Evolutionary conservation across 1,140 invertebrate species (phyloP), one percentile per base, ranked within the genome.

Genomic region (Dendrolimus kikuchii): DNA sequence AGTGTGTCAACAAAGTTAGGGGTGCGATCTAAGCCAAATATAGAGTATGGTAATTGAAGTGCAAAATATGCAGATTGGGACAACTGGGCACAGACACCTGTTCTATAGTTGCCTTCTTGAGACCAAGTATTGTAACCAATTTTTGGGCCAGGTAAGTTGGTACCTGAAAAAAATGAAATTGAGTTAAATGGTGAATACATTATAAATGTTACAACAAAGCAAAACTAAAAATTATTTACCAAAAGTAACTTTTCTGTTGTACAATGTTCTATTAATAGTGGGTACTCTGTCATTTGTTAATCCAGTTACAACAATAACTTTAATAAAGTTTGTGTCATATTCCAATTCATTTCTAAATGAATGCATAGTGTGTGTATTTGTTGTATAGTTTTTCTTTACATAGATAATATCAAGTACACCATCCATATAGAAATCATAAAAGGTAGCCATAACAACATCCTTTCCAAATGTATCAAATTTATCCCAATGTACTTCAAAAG

Each of bases 1-100:
- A 99, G 82, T 43, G 90, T 92, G 79, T 99, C 98, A 2, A 99
- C 94, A 88, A 99, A 99, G 86, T 99, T 99, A 4, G 98, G 98
- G 23, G 97, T 98, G 57, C 96, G 92, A 8, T 98, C 98, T 4
- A 99, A 88, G 5, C 98, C 98, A 86, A 99, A 99, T 44, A 98
- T 93, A 0, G 93, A 94, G 78, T 97, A 99, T 0, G 98, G 98
- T 44, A 98, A 83, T 83, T 98, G 96, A 8, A 99, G 88, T 5
- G 96, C 92, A 74, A 95, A 95, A 74, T 99, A 94, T 0, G 96
- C 94, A 23, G 96, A 96, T 81, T 99, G 97, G 0, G 96, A 93
- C 38, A 99, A 74, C 81, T 99, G 98, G 0, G 95, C 93, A 39
- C 94, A 93, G 38, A 92, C 91, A 10, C 93, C 93, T 51, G 89